A percentile compares a stretch with the other conserved stretches of the same genome.
These are phyloP conservation scores for Protonibea diacanthus DNA, from an alignment of 2,797 vertebrate genomes.

Conservation along the genomic window DNA sequence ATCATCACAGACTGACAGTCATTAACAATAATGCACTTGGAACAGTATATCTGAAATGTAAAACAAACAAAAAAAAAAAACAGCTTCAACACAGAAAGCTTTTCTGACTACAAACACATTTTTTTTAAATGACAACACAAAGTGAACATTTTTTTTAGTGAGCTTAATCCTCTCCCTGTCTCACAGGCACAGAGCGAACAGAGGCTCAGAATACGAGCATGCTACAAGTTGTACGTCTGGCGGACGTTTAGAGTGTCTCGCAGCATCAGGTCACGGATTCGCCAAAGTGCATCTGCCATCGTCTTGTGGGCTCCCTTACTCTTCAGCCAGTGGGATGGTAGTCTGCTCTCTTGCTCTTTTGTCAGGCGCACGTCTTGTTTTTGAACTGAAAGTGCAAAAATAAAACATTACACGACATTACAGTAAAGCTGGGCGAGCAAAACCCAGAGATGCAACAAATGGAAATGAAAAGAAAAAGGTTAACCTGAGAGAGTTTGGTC, in stretches of 20 bases:
- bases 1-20: constrained; percentile 76
- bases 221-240: constrained; percentile 93
- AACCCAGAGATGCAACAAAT: not conserved
- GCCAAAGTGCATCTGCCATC: constrained; percentile 98
- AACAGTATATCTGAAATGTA: constrained; percentile 65
- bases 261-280: constrained; percentile 97
- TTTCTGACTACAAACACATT: constrained; percentile 63
- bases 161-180: constrained; percentile 73
- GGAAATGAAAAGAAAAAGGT: constrained; percentile 18
- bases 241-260: constrained; percentile 96
- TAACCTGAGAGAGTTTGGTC: constrained; percentile 97
- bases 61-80: constrained; percentile 49
- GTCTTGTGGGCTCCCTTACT: constrained; percentile 99
- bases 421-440: not conserved
- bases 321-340: constrained; percentile 98
- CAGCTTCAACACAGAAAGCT: constrained; percentile 62
- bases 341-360: constrained; percentile 96
- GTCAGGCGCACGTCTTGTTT: constrained; percentile 95
- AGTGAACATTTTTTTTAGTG: constrained; percentile 68
- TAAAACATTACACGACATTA: not conserved
- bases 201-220: constrained; percentile 75
- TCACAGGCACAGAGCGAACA: constrained; percentile 68
- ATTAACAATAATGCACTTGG: constrained; percentile 77
- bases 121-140: constrained; percentile 64
- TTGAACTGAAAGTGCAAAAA: constrained; percentile 85